Conservation (phyloP, 2,797 vertebrate genomes). For the Poeciliopsis infans region DNA sequence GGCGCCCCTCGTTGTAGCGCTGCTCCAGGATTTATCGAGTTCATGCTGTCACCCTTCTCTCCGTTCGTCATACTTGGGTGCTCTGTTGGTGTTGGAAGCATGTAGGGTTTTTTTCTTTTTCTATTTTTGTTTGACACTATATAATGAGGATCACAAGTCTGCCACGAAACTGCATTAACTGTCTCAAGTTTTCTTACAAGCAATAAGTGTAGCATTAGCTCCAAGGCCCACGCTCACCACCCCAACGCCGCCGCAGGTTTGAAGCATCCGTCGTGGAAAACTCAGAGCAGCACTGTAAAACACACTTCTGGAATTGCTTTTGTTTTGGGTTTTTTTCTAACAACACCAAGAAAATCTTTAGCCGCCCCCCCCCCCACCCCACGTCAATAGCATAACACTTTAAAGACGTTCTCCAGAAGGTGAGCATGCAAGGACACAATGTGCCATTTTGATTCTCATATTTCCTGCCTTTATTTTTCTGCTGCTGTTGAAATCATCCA, state of each 20-base stretch:
- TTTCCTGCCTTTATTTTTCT: conserved; percentile 54
- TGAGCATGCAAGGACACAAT: conserved; percentile 45
- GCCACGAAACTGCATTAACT: conserved; percentile 83
- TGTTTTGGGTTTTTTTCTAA: conserved; percentile 20
- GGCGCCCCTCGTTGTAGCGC: conserved; percentile 85
- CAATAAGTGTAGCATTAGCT: conserved; percentile 92
- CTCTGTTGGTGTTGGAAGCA: conserved; percentile 83
- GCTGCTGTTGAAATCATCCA: conserved; percentile 28
- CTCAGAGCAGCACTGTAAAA: conserved; percentile 58
- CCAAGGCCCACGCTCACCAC: conserved; percentile 69
- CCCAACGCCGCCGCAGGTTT: conserved; percentile 17
- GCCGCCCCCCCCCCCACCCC: conserved; percentile 8
- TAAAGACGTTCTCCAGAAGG: conserved; percentile 34
- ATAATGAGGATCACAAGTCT: conserved; percentile 75
- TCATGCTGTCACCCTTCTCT: conserved; percentile 51
- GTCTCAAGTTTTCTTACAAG: conserved; percentile 81
- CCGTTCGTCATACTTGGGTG: conserved; percentile 70
- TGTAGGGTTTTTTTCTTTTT: conserved; percentile 78
- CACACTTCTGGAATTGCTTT: conserved; percentile 27
- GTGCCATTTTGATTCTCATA: conserved; percentile 63
- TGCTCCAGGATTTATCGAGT: conserved; percentile 56
- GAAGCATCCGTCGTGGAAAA: conserved; percentile 24
- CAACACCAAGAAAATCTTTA: conserved; percentile 56
- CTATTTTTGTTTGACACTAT: conserved; percentile 40
- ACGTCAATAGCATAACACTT: conserved; percentile 25